phyloP scores from a whole-genome alignment of 2,888 invertebrate species.

The Anagyrus pseudococci region DNA sequence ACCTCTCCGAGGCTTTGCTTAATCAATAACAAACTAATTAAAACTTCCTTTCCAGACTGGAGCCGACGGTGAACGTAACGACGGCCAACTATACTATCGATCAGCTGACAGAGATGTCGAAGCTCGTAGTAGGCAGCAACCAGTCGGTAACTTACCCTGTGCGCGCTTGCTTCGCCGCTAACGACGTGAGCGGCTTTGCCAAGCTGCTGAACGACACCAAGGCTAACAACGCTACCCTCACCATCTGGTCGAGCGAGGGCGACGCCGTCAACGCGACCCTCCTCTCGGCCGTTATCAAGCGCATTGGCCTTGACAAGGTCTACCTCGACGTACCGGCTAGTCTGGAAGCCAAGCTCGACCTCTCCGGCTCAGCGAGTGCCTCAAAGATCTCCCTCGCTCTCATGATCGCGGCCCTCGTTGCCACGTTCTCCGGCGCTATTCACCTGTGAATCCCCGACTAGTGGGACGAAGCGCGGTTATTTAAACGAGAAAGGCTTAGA shows the following conservation, averaged over 20 bases:
- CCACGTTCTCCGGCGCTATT: constrained; percentile 32
- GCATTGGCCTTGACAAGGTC: constrained; percentile 72
- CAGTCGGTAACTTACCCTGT: constrained; percentile 84
- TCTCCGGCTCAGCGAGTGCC: constrained; percentile 34
- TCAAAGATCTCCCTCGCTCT: constrained; percentile 19
- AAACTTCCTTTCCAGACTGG: no score
- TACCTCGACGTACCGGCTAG: constrained; percentile 81
- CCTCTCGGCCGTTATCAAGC: constrained; percentile 71
- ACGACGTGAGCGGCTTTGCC: constrained; percentile 69
- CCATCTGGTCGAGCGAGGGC: constrained; percentile 77
- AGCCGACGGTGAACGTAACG: constrained; percentile 52
- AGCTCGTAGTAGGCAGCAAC: constrained; percentile 66
- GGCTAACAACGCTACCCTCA: constrained; percentile 69
- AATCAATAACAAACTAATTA: no score
- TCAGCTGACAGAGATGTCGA: constrained; percentile 75
- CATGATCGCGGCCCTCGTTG: constrained; percentile 32
- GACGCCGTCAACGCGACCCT: constrained; percentile 74
- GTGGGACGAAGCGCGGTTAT: background rate
- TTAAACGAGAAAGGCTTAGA: background rate
- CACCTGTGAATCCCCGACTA: constrained; percentile 40
- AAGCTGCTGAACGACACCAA: constrained; percentile 67
- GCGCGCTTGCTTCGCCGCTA: constrained; percentile 73
- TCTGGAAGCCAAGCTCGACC: constrained; percentile 39
- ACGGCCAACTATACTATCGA: constrained; percentile 69
- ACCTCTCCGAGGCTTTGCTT: no score